Evolutionary conservation across 1,140 invertebrate species (phyloP).

Genomic region (Sycophila sp.): DNA sequence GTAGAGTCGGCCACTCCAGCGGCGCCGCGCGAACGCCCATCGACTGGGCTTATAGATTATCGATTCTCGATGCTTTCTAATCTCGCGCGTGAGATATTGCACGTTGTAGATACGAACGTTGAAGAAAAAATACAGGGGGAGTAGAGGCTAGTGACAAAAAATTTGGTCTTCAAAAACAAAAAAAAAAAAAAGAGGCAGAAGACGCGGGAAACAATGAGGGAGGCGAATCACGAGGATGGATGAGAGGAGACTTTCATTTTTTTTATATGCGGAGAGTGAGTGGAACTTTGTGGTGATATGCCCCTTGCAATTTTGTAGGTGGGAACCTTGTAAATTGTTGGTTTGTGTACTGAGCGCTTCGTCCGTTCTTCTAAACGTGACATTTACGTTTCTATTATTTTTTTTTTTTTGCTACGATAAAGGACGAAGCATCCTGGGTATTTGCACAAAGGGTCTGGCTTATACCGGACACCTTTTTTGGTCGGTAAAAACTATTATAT

Average conservation of each 20-base stretch:
- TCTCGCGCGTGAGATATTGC: slow-evolving; percentile 13
- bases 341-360: too few relatives aligned
- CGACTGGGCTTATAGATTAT: too few relatives aligned
- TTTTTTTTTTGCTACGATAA: background rate
- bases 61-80: slow-evolving; percentile 14
- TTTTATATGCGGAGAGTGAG: too few relatives aligned
- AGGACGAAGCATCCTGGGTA: background rate
- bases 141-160: background rate
- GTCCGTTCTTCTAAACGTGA: too few relatives aligned
- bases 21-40: background rate
- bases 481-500: too few relatives aligned
- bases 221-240: slow-evolving; percentile 9
- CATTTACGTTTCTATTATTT: too few relatives aligned
- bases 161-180: background rate
- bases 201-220: background rate
- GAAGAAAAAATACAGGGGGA: background rate
- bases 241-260: background rate
- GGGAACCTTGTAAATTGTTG: too few relatives aligned
- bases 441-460: background rate
- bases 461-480: too few relatives aligned
- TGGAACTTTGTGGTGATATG: too few relatives aligned
- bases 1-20: background rate
- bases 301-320: too few relatives aligned
- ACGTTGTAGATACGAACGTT: background rate
- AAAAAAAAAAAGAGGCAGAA: too few relatives aligned